phyloP scores from a whole-genome alignment of 2,113 vertebrate species.

The Pomatorhinus ruficollis region DNA sequence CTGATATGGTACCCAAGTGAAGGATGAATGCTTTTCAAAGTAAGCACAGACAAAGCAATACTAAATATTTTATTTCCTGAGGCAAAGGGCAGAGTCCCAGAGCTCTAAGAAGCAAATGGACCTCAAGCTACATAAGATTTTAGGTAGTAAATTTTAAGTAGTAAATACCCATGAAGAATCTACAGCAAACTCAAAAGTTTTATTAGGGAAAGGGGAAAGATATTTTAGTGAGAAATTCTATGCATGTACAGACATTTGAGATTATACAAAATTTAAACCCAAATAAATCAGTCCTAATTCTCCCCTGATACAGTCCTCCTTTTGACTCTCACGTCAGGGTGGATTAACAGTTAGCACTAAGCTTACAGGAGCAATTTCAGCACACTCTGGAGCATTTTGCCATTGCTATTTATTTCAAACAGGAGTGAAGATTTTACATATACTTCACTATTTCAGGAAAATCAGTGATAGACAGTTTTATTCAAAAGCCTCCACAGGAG shows the following conservation, averaged over 20 bases:
- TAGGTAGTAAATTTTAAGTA: slow-evolving; percentile 20
- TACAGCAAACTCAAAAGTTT: neutral
- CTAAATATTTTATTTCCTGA: slow-evolving; percentile 76
- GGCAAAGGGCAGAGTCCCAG: slow-evolving; percentile 46
- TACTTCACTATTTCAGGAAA: neutral
- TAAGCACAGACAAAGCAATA: slow-evolving; percentile 62
- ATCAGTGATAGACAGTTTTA: neutral
- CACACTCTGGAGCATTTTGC: neutral
- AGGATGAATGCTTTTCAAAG: slow-evolving; percentile 60
- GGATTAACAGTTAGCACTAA: neutral
- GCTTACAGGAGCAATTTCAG: neutral
- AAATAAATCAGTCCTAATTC: neutral
- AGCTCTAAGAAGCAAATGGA: slow-evolving; percentile 46
- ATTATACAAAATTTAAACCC: neutral
- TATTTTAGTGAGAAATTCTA: neutral
- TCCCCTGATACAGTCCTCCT: neutral
- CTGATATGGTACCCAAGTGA: slow-evolving; percentile 58
- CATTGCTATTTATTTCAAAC: neutral
- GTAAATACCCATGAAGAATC: slow-evolving; percentile 12
- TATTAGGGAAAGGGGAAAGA: neutral
- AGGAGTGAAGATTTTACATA: neutral
- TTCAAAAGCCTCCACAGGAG: neutral
- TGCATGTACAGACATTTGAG: neutral
- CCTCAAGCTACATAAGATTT: neutral
- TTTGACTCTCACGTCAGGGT: neutral